Percentiles rank a stretch among this genome's conserved stretches.
Conservation (phyloP, 2,797 vertebrate genomes). For the Macropus fuliginosus region DNA sequence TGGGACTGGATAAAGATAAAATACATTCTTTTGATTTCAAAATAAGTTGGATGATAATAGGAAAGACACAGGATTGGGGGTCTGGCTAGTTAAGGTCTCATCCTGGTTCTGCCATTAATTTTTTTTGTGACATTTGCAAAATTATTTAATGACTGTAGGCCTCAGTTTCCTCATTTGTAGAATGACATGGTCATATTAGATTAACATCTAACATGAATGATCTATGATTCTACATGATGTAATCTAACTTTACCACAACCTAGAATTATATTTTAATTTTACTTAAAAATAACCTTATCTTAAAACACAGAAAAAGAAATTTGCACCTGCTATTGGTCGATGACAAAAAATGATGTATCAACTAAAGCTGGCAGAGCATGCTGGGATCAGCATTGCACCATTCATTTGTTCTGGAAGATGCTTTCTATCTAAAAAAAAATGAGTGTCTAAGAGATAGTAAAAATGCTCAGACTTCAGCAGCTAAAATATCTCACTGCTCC, state of each 20-base stretch:
- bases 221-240: background rate
- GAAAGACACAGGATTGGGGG: background rate
- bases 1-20: background rate
- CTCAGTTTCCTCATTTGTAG: background rate
- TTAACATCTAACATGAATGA: background rate
- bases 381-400: background rate
- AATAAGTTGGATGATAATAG: constrained; percentile 1
- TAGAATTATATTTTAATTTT: background rate
- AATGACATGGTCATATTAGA: background rate
- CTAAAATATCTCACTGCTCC: background rate
- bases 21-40: constrained; percentile 41
- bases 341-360: constrained; percentile 8
- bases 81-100: background rate
- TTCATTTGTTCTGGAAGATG: background rate
- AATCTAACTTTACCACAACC: background rate
- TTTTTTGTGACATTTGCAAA: background rate
- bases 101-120: background rate
- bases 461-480: background rate
- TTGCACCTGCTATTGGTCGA: background rate
- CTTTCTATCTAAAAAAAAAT: too few species aligned
- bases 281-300: constrained; percentile 6
- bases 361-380: background rate
- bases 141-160: background rate
- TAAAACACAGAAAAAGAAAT: constrained; percentile 21
- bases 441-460: background rate